Percentiles rank a stretch among this genome's conserved stretches.
Evolutionary conservation across 2,888 invertebrate species (phyloP).

Genomic region (Cancer borealis): DNA sequence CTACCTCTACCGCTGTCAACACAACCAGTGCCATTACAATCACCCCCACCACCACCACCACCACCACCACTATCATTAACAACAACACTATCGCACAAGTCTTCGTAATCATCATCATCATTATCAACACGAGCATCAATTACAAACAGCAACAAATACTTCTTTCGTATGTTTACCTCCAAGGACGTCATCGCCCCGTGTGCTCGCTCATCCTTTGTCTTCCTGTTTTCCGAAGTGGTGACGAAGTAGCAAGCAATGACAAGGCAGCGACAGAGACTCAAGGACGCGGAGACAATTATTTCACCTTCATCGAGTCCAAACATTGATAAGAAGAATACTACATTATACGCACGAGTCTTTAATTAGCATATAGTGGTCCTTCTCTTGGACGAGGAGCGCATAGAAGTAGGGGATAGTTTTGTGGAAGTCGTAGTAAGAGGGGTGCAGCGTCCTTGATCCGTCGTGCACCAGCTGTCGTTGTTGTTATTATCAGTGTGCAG

Average conservation of each 20-base stretch:
- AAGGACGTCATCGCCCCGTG: not conserved
- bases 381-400: not conserved
- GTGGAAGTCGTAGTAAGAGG: not conserved
- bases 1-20: not conserved
- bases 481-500: not conserved
- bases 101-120: not conserved
- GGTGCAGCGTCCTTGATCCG: not conserved
- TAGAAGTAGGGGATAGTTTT: not conserved
- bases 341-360: not conserved
- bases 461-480: not conserved
- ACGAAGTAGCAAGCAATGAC: conserved; percentile 4
- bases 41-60: not conserved
- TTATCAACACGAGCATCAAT: not conserved
- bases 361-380: not conserved
- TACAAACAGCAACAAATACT: not conserved
- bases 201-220: not conserved
- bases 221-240: not conserved
- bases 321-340: not conserved
- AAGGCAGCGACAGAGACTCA: not conserved
- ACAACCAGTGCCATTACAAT: not conserved
- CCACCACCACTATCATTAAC: not conserved
- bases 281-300: not conserved
- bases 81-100: not conserved
- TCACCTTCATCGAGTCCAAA: not conserved
- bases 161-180: not conserved